Evolutionary conservation across 2,888 invertebrate genomes (phyloP), one percentile per base, ranked within the genome.

Genomic region (Bellardia bayeri): DNA sequence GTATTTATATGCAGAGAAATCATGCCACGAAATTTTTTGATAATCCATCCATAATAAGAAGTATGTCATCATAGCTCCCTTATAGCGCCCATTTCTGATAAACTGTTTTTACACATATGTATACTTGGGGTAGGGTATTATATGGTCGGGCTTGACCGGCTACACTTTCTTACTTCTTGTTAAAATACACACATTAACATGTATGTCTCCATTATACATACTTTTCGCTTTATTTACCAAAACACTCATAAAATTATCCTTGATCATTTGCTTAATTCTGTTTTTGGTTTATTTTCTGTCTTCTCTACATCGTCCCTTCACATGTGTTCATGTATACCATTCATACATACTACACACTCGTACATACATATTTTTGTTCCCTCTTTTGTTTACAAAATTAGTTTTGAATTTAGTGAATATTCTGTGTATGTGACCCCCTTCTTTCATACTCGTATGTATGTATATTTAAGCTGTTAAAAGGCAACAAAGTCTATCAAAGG

Each of bases 401-500:
- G 58, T 68, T 75, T 74, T 66, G 6, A 56, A 37, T 56, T 56
- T 6, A 37, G n/a, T 66, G 16, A n/a, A 56, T 42, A 4, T 54
- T 54, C 3, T 42, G 63, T 64, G 30, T 81, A 37, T 42, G 37
- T 30, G 66, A 58, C 54, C 74, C 58, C 66, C 75, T 75, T 58
- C 61, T 75, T 33, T 33, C 3, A 33, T 33, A 23, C 23, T 23
- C 23, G 23, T 23, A 23, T 23, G 23, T 23, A 23, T 23, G 23
- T 23, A 33, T 33, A 33, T 5, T 3, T n/a, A 51, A 51, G 8
- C 11, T 49, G 30, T 69, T 68, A 23, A 49, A 74, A 74, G 72
- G n/a, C 33, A 71, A 80, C 33, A 71, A 80, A 72, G n/a, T 42
- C 45, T 54, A 61, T 54, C 75, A 81, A 84, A 82, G 82, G 85